phyloP scores from a whole-genome alignment of 23 tunicate species.

The Corella eumyota region DNA sequence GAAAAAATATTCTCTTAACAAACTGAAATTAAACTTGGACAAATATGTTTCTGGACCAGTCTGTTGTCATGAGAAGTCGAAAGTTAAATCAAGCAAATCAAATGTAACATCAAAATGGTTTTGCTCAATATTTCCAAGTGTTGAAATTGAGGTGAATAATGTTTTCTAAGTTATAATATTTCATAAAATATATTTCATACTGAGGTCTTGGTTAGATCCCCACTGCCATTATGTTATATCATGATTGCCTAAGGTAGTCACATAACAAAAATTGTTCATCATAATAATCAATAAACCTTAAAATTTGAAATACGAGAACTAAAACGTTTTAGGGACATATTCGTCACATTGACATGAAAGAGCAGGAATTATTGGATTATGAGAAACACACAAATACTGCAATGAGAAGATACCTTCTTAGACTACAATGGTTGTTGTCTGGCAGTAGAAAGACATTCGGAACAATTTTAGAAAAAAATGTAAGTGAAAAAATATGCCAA shows the following conservation, averaged over 20 bases:
- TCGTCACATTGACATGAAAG: constrained; percentile 85
- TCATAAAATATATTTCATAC: too few relatives aligned
- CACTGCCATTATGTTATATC: too few relatives aligned
- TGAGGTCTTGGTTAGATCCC: too few relatives aligned
- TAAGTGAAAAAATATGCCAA: constrained; percentile 4
- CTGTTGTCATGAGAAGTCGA: constrained; percentile 70
- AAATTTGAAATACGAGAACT: too few relatives aligned
- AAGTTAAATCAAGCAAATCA: constrained; percentile 27
- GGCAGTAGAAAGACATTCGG: constrained; percentile 83
- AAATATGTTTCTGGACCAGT: constrained; percentile 65
- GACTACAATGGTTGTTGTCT: constrained; percentile 84
- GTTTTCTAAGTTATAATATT: too few relatives aligned
- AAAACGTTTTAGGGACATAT: constrained; percentile 67
- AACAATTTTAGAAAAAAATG: constrained; percentile 42
- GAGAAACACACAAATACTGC: constrained; percentile 42
- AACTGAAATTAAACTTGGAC: constrained; percentile 57
- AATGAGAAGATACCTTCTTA: constrained; percentile 40
- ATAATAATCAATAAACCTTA: too few relatives aligned
- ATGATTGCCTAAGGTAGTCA: too few relatives aligned
- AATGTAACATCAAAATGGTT: constrained; percentile 76
- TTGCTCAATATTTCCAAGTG: constrained; percentile 84
- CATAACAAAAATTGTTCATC: too few relatives aligned
- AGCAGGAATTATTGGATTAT: constrained; percentile 53
- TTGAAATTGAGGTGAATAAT: constrained; percentile 45
- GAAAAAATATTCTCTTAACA: constrained; percentile 62